Conservation (phyloP, 2,113 vertebrate genomes). For the Lanius collurio region DNA sequence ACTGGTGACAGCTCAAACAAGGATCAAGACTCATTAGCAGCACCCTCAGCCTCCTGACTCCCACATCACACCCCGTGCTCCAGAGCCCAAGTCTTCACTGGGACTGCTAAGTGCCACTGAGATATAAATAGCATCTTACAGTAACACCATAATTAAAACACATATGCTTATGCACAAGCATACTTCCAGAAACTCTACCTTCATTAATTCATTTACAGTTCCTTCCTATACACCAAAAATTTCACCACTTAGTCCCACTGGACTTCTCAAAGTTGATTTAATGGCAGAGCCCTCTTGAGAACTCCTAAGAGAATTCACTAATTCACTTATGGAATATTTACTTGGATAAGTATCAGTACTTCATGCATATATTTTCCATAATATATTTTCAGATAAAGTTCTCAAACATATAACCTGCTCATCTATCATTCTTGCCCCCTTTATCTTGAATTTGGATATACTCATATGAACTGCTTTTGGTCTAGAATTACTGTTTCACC, state of each 20-base stretch:
- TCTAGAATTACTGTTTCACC: neutral
- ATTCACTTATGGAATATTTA: neutral
- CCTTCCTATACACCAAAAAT: neutral
- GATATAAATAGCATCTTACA: neutral
- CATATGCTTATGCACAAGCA: neutral
- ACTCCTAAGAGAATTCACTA: neutral
- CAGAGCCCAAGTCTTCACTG: neutral
- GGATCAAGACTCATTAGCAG: neutral
- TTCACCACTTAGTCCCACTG: neutral
- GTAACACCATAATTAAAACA: conserved; percentile 4
- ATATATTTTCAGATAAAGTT: neutral
- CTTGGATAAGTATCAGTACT: neutral
- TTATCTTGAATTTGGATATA: neutral
- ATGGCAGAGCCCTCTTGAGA: neutral
- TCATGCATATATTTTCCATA: neutral
- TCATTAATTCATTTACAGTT: conserved; percentile 15
- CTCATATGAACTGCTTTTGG: neutral
- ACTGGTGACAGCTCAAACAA: neutral
- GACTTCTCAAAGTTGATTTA: conserved; percentile 32
- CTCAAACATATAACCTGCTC: neutral
- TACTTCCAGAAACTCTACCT: neutral
- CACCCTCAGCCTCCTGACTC: neutral
- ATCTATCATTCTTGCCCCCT: neutral
- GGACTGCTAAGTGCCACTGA: neutral
- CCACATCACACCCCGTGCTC: neutral